Evolutionary conservation across 2,113 vertebrate genomes (phyloP), one percentile per base, ranked within the genome.

Genomic region (Guaruba guarouba): DNA sequence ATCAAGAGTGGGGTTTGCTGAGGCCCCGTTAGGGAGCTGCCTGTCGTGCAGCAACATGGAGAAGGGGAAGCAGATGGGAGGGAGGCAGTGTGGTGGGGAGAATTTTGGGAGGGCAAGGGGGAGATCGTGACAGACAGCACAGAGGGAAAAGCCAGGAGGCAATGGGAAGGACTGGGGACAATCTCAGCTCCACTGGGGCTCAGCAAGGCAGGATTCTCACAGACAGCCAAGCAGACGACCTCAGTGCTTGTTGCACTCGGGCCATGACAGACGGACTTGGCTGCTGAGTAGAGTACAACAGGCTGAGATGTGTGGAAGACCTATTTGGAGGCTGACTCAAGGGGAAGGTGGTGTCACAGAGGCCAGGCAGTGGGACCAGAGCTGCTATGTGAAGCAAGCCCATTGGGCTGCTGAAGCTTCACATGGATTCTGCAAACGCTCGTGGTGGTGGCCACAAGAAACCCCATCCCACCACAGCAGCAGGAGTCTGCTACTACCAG

Each of bases 1-100:
- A 82, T 71, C 14, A 46, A 61, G 57, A 79, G 48, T 0, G 0
- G 13, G 19, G 17, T 55, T 81, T 84, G 52, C 28, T 1, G 2
- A 75, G 51, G 49, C 20, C 61, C 63, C 0, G 0, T 35, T 24
- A 83, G 59, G 0, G 1, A 79, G 24, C 29, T 66, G 52, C 69
- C 7, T 2, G 0, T 44, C 0, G 0, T 27, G 37, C 3, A 13
- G 27, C 1, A 13, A 57, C 23, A n/a, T 33, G 22, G 52, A 48
- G 0, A 7, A 73, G 70, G 52, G 57, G 28, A 83, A 19, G 48
- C 43, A 64, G 19, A 20, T 0, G 5, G 46, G n/a, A 20, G 43
- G 44, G 41, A 57, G 18, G 49, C 57, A 81, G 49, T 2, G 0
- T 2, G 3, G 71, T 10, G 27, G 49, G 2, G 1, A 55, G 39